phyloP scores from a whole-genome alignment of 2,113 vertebrate species.

The Barbus barbus region DNA sequence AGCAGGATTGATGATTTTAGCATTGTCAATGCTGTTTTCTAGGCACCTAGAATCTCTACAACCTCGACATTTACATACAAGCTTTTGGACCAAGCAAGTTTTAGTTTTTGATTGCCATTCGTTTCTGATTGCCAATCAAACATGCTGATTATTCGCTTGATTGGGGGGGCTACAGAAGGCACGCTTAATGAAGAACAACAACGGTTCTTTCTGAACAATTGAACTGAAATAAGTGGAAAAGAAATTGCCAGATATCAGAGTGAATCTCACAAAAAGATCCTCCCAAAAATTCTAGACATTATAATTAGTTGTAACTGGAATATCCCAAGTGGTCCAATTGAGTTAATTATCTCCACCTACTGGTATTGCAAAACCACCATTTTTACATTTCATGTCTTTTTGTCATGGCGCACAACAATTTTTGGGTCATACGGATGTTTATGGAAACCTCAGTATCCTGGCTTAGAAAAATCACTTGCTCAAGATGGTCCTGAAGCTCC shows the following conservation, averaged over 20 bases:
- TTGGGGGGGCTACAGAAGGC: conserved; percentile 68
- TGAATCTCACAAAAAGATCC: neutral
- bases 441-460: neutral
- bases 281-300: neutral
- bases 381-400: neutral
- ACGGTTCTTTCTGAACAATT: neutral
- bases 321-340: neutral
- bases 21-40: conserved; percentile 63
- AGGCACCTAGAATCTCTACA: conserved; percentile 63
- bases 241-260: conserved; percentile 27
- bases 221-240: conserved; percentile 13
- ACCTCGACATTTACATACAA: conserved; percentile 53
- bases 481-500: neutral
- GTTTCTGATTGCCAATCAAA: conserved; percentile 48
- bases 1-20: conserved; percentile 29
- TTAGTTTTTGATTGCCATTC: conserved; percentile 15
- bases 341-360: neutral
- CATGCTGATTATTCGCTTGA: conserved; percentile 59
- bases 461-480: neutral
- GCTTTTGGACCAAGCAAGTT: neutral
- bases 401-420: neutral
- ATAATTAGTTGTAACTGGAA: neutral
- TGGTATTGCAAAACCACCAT: neutral
- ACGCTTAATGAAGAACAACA: conserved; percentile 61
- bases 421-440: neutral